Percentiles rank a stretch among this genome's conserved stretches.
phyloP scores from a whole-genome alignment of 2,797 vertebrate genomes.

The Sylvia borin region DNA sequence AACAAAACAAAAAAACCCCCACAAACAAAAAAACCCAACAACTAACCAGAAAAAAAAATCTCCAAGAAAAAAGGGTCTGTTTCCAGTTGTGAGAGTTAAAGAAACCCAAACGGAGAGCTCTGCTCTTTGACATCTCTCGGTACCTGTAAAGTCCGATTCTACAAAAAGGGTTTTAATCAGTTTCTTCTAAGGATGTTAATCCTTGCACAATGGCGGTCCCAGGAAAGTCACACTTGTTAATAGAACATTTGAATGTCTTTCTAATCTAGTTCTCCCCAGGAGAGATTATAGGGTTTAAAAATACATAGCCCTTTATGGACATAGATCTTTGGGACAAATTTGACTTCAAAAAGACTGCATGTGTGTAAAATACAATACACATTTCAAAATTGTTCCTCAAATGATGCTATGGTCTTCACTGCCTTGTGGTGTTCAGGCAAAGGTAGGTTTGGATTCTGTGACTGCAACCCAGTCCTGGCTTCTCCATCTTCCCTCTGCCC shows the following conservation, averaged over 20 bases:
- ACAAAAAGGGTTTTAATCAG: background rate
- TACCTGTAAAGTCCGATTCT: background rate
- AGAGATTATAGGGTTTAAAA: background rate
- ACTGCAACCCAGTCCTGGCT: background rate
- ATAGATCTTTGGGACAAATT: background rate
- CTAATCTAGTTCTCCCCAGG: background rate
- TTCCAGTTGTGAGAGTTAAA: background rate
- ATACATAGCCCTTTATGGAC: background rate
- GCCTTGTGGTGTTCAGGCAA: background rate
- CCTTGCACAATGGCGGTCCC: background rate
- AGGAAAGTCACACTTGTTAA: background rate
- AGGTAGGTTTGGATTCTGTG: background rate
- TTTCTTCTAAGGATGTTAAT: background rate
- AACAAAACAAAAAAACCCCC: too few species aligned
- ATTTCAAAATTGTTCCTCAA: background rate
- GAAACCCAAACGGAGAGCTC: background rate
- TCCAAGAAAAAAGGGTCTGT: background rate
- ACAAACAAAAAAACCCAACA: too few species aligned
- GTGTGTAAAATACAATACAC: background rate
- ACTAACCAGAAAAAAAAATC: background rate
- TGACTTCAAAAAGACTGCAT: background rate
- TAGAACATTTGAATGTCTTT: background rate
- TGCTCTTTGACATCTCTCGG: background rate
- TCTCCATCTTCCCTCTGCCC: background rate
- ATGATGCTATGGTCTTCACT: background rate